These are phyloP conservation scores for Rattus rattus DNA, from an alignment of 2,113 vertebrate genomes.

Conservation along the genomic window DNA sequence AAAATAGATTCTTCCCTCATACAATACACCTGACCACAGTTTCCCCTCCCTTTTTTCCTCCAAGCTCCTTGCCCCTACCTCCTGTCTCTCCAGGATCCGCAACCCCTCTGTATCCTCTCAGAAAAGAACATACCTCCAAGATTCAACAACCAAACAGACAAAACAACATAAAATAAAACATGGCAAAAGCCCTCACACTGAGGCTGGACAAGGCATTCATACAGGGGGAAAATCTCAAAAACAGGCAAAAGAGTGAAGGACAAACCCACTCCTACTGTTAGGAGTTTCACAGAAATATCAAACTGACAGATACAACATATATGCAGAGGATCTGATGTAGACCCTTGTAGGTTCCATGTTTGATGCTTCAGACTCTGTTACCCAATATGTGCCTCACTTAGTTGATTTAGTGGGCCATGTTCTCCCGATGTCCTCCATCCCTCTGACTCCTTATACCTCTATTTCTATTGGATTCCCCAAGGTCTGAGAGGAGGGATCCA, in stretches of 20 bases:
- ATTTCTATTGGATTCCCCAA: background rate
- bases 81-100: background rate
- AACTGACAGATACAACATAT: background rate
- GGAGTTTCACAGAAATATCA: background rate
- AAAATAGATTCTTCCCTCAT: background rate
- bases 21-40: background rate
- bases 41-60: background rate
- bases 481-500: background rate
- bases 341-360: background rate
- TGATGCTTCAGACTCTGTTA: background rate
- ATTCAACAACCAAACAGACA: background rate
- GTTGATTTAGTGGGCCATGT: background rate
- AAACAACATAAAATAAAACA: background rate
- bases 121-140: background rate
- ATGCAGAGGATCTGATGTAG: background rate
- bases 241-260: background rate
- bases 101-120: background rate
- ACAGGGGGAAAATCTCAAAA: background rate
- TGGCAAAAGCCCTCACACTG: background rate
- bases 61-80: fast-evolving
- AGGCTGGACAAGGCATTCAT: background rate
- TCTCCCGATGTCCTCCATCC: background rate
- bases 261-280: too few species aligned
- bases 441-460: background rate
- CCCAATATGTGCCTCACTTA: background rate